A percentile compares a stretch with the other conserved stretches of the same genome.
These are phyloP conservation scores for Odocoileus hemionus DNA, from an alignment of 2,113 vertebrate genomes.

Conservation along the genomic window DNA sequence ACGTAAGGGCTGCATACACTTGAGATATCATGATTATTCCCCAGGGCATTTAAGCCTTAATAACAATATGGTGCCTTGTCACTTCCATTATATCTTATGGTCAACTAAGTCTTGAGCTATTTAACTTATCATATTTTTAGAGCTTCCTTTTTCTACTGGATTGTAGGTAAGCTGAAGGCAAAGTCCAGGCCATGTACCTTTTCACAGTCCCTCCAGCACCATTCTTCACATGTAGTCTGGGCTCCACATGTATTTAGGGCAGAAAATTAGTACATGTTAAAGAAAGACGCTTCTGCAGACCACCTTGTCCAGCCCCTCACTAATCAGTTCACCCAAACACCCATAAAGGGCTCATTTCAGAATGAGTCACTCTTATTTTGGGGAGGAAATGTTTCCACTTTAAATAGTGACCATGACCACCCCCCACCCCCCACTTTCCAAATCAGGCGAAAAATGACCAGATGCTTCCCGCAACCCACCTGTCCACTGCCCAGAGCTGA, in stretches of 20 bases:
- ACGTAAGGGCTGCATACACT: not conserved
- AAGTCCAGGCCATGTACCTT: not conserved
- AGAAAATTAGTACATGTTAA: not conserved
- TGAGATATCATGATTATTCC: not conserved
- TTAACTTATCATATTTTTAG: not conserved
- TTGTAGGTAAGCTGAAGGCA: not conserved
- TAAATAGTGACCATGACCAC: not conserved
- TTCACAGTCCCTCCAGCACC: not conserved
- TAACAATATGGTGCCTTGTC: not conserved
- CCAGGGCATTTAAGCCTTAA: not conserved
- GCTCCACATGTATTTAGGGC: not conserved
- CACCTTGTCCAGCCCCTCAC: not conserved
- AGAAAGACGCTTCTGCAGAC: not conserved
- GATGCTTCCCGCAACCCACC: fast-evolving
- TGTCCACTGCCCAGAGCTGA: not conserved
- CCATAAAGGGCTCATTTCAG: not conserved
- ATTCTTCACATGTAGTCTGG: too few relatives aligned
- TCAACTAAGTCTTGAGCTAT: not conserved
- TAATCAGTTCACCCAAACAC: not conserved
- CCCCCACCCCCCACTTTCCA: not conserved
- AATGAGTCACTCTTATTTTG: not conserved
- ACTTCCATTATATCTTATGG: not conserved
- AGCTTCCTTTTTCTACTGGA: not conserved
- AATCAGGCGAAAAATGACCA: not conserved
- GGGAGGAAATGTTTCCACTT: not conserved